Evolutionary conservation across 2,113 vertebrate genomes (phyloP), one percentile per base, ranked within the genome.

Genomic region (Arvicanthis niloticus): DNA sequence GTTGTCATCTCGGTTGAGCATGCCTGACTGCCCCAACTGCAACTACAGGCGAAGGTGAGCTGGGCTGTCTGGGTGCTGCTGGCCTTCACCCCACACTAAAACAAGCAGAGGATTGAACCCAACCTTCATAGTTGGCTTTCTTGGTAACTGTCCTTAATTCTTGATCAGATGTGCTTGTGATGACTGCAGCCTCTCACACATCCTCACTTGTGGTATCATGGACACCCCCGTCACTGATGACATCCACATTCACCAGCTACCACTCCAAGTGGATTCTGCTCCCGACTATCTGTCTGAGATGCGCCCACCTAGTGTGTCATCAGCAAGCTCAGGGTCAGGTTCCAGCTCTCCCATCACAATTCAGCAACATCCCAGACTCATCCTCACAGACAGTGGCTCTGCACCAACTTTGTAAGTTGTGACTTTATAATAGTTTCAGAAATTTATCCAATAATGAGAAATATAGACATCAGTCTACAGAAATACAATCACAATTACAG

Each of bases 121-220:
- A 24, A 29, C 84, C 68, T 37, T 60, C 15, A 88, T 34, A 96
- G 45, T n/a, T 56, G 78, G 77, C 73, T 40, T 22, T 42, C 65
- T 48, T 42, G n/a, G 73, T 96, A 68, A 94, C 92, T 88, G 56
- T 96, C 94, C 84, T 97, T 92, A 81, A 84, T 97, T 97, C 94
- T 97, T 96, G 16, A 92, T 70, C 98, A 99, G 99, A 97, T 99
- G 99, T 98, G 99, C 99, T 34, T 99, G 99, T 92, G 99, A 99
- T 42, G 99, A 99, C 99, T 99, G 99, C 98, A 99, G 99, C 97
- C 99, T 99, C 90, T 99, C 99, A 24, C 99, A 99, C 98, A 99
- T 99, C 98, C 98, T 99, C 96, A 99, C 99, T 0, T 99, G 99
- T 94, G 99, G 99, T 95, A 99, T 99, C 98, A 99, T 99, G 99